phyloP scores from a whole-genome alignment of 23 tunicate species.

The Phallusia fumigata region DNA sequence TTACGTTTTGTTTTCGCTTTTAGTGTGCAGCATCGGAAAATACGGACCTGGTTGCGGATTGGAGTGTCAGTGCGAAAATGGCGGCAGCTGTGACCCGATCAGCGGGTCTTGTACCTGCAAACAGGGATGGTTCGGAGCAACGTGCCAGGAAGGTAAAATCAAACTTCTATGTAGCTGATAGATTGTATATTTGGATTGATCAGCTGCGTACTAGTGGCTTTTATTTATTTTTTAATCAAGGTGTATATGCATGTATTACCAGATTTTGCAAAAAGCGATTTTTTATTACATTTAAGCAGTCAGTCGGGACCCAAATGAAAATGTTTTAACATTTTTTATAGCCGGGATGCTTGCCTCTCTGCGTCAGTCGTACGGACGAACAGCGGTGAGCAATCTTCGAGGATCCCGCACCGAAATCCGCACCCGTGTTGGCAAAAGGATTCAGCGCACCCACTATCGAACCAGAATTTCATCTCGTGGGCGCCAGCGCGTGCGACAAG shows the following conservation, averaged over 20 bases:
- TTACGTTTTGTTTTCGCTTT: background rate
- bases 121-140: slow-evolving; percentile 81
- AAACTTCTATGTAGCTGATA: background rate
- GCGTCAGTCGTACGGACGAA: slow-evolving; percentile 4
- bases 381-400: background rate
- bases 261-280: background rate
- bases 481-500: background rate
- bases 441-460: slow-evolving; percentile 5
- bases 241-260: background rate
- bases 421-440: background rate
- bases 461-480: background rate
- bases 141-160: slow-evolving; percentile 61
- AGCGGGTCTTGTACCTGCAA: slow-evolving; percentile 75
- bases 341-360: slow-evolving; percentile 11
- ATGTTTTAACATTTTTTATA: background rate
- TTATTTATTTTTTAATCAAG: no score
- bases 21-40: slow-evolving; percentile 82
- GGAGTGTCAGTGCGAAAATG: slow-evolving; percentile 63
- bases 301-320: no score
- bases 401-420: background rate
- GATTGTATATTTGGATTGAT: background rate
- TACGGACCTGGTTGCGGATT: slow-evolving; percentile 75
- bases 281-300: background rate
- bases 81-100: slow-evolving; percentile 60
- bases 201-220: background rate